Percentiles rank a stretch among this genome's conserved stretches.
Conservation (phyloP, 2,113 vertebrate genomes). For the Corydoras maculifer region DNA sequence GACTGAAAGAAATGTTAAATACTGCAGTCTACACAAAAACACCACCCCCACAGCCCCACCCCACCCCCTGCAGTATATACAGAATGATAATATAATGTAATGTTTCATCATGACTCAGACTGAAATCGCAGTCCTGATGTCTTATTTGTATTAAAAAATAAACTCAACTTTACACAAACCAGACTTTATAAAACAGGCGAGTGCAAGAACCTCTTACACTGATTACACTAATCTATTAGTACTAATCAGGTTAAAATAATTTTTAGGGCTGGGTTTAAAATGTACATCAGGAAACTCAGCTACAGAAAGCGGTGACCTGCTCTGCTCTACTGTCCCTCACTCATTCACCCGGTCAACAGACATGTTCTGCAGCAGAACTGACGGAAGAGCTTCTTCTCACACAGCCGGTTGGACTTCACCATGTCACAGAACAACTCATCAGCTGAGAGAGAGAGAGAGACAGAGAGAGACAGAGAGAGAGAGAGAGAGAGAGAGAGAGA, state of each 20-base stretch:
- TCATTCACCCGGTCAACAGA: slow-evolving; percentile 72
- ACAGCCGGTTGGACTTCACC: slow-evolving; percentile 87
- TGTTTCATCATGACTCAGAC: too few relatives aligned
- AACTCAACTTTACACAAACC: slow-evolving; percentile 42
- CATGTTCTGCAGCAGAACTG: slow-evolving; percentile 90
- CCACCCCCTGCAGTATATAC: too few relatives aligned
- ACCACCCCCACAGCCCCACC: too few relatives aligned
- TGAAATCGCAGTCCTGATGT: slow-evolving; percentile 18
- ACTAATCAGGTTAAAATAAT: slow-evolving; percentile 19
- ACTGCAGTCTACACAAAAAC: slow-evolving; percentile 42
- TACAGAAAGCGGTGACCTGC: slow-evolving; percentile 8
- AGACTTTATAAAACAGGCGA: slow-evolving; percentile 43
- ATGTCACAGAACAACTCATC: slow-evolving; percentile 87
- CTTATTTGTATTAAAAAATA: slow-evolving; percentile 45
- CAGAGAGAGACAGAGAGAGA: slow-evolving; percentile 18
- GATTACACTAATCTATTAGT: slow-evolving; percentile 44
- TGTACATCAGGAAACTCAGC: slow-evolving; percentile 42
- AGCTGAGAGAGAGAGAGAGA: slow-evolving; percentile 60
- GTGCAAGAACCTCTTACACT: slow-evolving; percentile 47
- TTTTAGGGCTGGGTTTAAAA: slow-evolving; percentile 39
- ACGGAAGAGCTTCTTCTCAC: slow-evolving; percentile 84
- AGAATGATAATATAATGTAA: too few relatives aligned
- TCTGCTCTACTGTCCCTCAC: background rate
- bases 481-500: slow-evolving; percentile 46
- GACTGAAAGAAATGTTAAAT: background rate